Evolutionary conservation across 1,140 invertebrate species (phyloP).

Genomic region (Anagrus nilaparvatae): DNA sequence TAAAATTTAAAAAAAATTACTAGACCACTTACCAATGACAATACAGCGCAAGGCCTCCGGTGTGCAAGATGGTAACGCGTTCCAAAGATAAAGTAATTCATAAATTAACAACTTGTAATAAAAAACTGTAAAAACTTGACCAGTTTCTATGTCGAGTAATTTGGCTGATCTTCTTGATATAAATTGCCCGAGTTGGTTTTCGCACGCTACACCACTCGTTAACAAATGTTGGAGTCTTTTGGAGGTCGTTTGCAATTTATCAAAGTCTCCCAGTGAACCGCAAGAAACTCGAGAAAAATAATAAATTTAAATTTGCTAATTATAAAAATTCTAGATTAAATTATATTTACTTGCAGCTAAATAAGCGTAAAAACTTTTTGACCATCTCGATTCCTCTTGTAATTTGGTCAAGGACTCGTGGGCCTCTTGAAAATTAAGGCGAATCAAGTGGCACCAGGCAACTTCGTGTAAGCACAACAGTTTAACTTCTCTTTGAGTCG

Average conservation of each 20-base stretch:
- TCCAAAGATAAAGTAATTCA: slow-evolving; percentile 65
- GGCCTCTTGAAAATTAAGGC: slow-evolving; percentile 50
- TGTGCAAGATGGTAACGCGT: slow-evolving; percentile 54
- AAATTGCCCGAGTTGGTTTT: slow-evolving; percentile 32
- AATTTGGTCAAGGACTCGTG: slow-evolving; percentile 48
- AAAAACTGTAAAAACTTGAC: slow-evolving; percentile 25
- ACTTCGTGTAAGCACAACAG: slow-evolving; percentile 61
- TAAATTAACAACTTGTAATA: slow-evolving; percentile 53
- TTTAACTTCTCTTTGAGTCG: slow-evolving; percentile 57
- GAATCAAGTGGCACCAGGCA: slow-evolving; percentile 61
- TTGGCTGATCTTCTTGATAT: slow-evolving; percentile 28
- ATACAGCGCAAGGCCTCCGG: slow-evolving; percentile 39
- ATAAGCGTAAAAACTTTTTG: slow-evolving; percentile 61
- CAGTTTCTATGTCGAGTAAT: slow-evolving; percentile 25
- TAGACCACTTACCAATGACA: slow-evolving; percentile 34
- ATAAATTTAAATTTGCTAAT: neutral
- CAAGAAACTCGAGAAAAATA: slow-evolving; percentile 38
- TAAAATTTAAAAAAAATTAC: neutral
- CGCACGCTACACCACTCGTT: slow-evolving; percentile 23
- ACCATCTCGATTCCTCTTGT: slow-evolving; percentile 55
- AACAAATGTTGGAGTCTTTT: slow-evolving; percentile 36
- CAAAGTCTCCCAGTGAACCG: slow-evolving; percentile 41
- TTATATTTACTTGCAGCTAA: slow-evolving; percentile 45
- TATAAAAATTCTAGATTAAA: neutral
- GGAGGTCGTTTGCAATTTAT: slow-evolving; percentile 33